Evolutionary conservation across 2,888 invertebrate genomes (phyloP), one percentile per base, ranked within the genome.

Genomic region (Thumatha senex): DNA sequence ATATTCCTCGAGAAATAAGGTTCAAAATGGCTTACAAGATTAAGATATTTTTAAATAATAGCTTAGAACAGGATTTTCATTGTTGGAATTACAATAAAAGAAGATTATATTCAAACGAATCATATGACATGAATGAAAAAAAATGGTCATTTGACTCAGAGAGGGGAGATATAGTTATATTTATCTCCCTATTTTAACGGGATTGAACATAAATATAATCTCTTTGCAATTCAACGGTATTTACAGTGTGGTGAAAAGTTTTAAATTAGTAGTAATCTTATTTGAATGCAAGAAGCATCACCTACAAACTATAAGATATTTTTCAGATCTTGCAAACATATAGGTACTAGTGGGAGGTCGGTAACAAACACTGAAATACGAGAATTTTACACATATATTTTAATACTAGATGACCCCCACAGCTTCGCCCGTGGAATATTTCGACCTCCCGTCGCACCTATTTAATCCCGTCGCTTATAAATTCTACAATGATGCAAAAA

Each of bases 101-200:
- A 55, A 8, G 63, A 65, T 64, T 65, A 62, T 50, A 54, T 60
- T 58, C 43, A 59, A 68, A 56, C 50, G 58, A 60, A 49, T 68
- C 52, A 7, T 42, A 56, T 67, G 63, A 67, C 56, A 69, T 24
- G 18, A 66, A 68, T 66, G 66, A 63, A 58, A 65, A 61, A 63
- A 61, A 55, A 47, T 46, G 58, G 56, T 53, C 46, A 53, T 56
- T 61, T 24, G 36, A 46, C 38, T 48, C 33, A 40, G 29, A 38
- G 43, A 46, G 49, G 54, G 46, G 49, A 62, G 33, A 35, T 45
- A 13, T 45, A 13, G 15, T 15, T 42, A 7, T 29, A 41, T 33
- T 31, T 7, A 3, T n/a, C 35, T 38, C 15, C 36, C 15, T 42
- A 35, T 33, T 42, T 36, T 42, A 38, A 39, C 45, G 36, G 35